Evolutionary conservation across 2,113 vertebrate genomes (phyloP), one percentile per base, ranked within the genome.

Genomic region (Chrysochloris asiatica): DNA sequence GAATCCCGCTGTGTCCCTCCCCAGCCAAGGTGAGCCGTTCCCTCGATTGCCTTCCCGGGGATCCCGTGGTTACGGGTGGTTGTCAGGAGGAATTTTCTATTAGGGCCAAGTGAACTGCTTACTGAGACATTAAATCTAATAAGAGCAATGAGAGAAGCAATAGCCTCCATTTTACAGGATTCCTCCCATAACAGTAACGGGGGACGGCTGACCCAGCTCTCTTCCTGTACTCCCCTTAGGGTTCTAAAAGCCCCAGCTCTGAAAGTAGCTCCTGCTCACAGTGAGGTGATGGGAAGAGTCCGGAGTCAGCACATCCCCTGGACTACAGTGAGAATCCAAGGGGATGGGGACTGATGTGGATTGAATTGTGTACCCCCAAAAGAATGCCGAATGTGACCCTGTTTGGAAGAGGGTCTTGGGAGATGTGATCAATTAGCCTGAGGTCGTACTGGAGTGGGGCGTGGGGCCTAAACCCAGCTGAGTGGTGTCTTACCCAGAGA

Each of bases 101-200:
- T 83, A 96, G 95, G 93, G 90, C 93, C 91, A 95, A 97, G 92
- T 52, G 94, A 96, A 97, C 41, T 86, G 84, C 96, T 97, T 96
- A 94, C 88, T 97, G 93, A 76, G 95, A 95, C 97, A 95, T 94
- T 96, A 96, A 93, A 97, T 95, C 95, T 97, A 95, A 52, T 95
- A 94, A 97, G 94, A 95, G 95, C 69, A 82, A 86, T 50, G 52
- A 81, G n/a, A 82, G 79, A 88, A 82, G 52, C 38, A 83, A 89
- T 83, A 83, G 82, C 90, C 65, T 86, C 72, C 21, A 36, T 80
- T 81, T 82, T 81, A 83, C 41, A 82, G 48, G 30, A 41, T 83
- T 92, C 72, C 72, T 78, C 85, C 56, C 77, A 52, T 90, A 72
- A 84, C 86, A 26, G 79, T 82, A 75, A 77, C 0, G 3, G 45